Base-by-base conservation (phyloP, 37 sponge, comb jelly and placozoan genomes). In the Halichondria panicea region DNA sequence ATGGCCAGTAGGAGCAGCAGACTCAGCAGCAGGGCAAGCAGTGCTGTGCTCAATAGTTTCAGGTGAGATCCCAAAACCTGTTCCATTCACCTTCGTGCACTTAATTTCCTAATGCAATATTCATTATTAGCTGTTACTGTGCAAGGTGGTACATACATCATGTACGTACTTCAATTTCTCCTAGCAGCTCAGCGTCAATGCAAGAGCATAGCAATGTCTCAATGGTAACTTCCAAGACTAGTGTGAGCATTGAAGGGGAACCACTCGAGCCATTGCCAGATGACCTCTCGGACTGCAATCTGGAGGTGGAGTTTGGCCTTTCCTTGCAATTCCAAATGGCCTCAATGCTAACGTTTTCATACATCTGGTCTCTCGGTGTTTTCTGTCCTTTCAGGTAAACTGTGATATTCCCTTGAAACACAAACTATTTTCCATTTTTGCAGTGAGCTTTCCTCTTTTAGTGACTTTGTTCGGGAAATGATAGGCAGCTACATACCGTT, bases 311-410 rank as follows among this genome's bases (percentile, higher is more conserved):
- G 0, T 24, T 72, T 34, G 33, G 33, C 5, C 67, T 66, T 34
- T 72, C 62, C 39, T 1, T 71, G 19, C 67, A 81, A 33, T 19
- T 63, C 21, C 83, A 82, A 22, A 64, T 77, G 57, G 68, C 64
- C 0, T 19, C 70, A 31, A 71, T 78, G 57, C 66, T 81, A 22
- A 3, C 64, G 7, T 82, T 82, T 55, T 65, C 88, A 42, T 82
- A 69, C 48, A 77, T 82, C 31, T 88, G 88, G 88, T 88, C 88
- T 19, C 44, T 88, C 3, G 88, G 78, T 55, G 83, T 67, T 9
- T 77, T 84, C 44, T 30, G 72, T 18, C 78, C 83, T 1, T 77
- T 70, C 50, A 72, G 66, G 82, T 81, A 70, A n/a, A n/a, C n/a
- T n/a, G n/a, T n/a, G n/a, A n/a, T n/a, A n/a, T n/a, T n/a, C n/a